Evolutionary conservation across 2,113 vertebrate species (phyloP), one percentile per base, ranked within the genome.

Genomic region (Myotis davidii): DNA sequence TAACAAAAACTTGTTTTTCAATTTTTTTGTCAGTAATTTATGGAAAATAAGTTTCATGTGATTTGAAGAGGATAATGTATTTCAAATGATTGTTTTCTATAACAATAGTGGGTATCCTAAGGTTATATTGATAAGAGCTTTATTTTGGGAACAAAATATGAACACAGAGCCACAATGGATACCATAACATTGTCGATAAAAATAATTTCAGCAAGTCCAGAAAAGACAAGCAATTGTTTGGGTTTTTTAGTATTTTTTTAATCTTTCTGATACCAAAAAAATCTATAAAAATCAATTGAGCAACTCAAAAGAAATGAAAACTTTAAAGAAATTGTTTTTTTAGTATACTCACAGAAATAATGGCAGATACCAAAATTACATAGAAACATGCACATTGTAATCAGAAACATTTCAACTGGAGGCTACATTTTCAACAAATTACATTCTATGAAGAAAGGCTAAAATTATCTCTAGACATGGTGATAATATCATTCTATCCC

Each of bases 281-380:
- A 42, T 79, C 48, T 90, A 52, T 92, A 82, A 94, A 97, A 98
- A 93, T 93, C 27, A 96, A 92, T 20, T 3, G 25, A 85, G 21
- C 10, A 81, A 34, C 42, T 94, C 82, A 64, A 77, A 82, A 95
- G 86, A 76, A 94, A 34, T 90, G 37, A 97, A 97, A 95, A 93
- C 76, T 90, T 94, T 52, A 59, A 96, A 81, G 70, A 97, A 95
- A 95, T 76, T 6, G 0, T 94, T 96, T 94, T 94, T 95, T 1
- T 29, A 95, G 73, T 7, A 12, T 50, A 90, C 17, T 48, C 83
- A 88, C 78, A 95, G 85, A 98, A 97, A 96, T 94, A 97, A 95
- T 92, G 37, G 82, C 76, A 91, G 74, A 67, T 73, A 74, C 65
- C 29, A 89, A 97, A 97, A 98, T 96, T 90, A 85, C 54, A 90